Evolutionary conservation across 2,888 invertebrate genomes (phyloP), one percentile per base, ranked within the genome.

Genomic region (Dascillus cervinus): DNA sequence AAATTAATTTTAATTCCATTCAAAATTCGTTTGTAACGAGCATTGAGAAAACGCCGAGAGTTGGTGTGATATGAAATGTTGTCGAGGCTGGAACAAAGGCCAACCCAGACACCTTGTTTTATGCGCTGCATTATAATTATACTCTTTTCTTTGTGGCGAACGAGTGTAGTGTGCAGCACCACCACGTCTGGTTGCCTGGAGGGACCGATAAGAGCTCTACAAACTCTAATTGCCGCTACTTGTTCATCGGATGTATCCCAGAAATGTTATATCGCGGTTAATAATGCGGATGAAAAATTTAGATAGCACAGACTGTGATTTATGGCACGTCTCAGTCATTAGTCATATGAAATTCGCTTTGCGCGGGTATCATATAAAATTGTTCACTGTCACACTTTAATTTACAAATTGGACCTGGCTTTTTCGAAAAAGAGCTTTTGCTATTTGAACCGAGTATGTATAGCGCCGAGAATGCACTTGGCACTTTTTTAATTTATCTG

Each of bases 231-330:
- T 34, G 29, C 34, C 13, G 22, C 28, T 26, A 25, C 20, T 29
- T 26, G 29, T 21, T 34, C 14, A 23, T 14, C 27, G 8, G 8
- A 8, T 17, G 8, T 8, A 17, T 4, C n/a, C n/a, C n/a, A n/a
- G 33, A 13, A 29, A 33, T 23, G 28, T 29, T 28, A 28, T 21
- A 33, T 19, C 24, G 27, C 29, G 27, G 37, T 37, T 33, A 34
- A 34, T 40, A 40, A 40, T 34, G 28, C 24, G 29, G 28, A 41
- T 33, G 36, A 41, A 35, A 35, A 36, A 38, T 38, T 33, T 29
- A 32, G 32, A 35, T 32, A 38, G 36, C 30, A 27, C 27, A 23
- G 22, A 23, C 3, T 9, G 26, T 38, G 38, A 41, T 38, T 41
- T 41, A 36, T 41, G 11, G 22, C 13, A 15, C 11, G 19, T 27